Percentiles rank a stretch among this genome's conserved stretches.
phyloP scores from a whole-genome alignment of 2,888 invertebrate species.

The Hetaerina titia region DNA sequence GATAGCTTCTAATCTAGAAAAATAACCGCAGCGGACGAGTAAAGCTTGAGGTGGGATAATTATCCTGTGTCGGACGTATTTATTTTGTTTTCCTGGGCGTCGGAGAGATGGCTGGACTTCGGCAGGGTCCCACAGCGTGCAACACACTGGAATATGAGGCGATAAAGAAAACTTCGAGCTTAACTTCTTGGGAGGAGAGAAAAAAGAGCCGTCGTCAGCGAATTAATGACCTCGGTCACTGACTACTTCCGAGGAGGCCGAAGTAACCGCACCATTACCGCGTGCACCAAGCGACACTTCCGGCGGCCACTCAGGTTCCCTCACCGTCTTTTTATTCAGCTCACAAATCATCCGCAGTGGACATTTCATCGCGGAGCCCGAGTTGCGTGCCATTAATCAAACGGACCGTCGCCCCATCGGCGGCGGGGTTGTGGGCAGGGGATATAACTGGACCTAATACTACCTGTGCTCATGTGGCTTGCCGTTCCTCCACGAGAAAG shows the following conservation, averaged over 20 bases:
- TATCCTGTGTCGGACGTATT: too few species aligned
- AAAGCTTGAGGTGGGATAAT: too few species aligned
- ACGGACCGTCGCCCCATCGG: background rate
- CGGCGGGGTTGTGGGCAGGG: background rate
- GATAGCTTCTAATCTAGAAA: too few species aligned
- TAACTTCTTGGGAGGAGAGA: background rate
- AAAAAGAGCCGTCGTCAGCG: background rate
- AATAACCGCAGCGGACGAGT: too few species aligned
- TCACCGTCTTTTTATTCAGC: background rate
- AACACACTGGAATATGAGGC: background rate
- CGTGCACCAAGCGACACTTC: background rate
- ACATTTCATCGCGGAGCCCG: background rate
- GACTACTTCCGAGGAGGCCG: background rate
- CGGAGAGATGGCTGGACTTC: too few species aligned
- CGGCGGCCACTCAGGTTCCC: background rate
- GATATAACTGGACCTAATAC: constrained; percentile 9
- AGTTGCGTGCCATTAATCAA: constrained; percentile 36
- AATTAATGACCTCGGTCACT: background rate
- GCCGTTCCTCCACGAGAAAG: background rate
- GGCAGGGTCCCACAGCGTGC: too few species aligned
- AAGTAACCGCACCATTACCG: background rate
- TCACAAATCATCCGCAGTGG: background rate
- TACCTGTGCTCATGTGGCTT: background rate
- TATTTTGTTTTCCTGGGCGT: too few species aligned
- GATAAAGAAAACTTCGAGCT: background rate